Percentiles rank a stretch among this genome's conserved stretches.
Conservation (phyloP, 23 tunicate genomes). For the Ascidia mentula region DNA sequence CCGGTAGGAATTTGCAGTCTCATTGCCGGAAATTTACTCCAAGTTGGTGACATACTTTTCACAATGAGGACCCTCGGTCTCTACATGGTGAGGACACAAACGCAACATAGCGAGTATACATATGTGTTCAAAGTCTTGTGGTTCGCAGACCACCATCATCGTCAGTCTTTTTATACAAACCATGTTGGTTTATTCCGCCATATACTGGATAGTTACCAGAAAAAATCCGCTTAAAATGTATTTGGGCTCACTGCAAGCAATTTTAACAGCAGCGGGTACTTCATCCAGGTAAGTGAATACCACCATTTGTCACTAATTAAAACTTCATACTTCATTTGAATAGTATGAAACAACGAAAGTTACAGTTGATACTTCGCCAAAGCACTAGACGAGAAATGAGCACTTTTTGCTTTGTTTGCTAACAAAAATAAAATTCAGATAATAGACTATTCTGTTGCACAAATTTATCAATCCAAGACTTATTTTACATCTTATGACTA, state of each 20-base stretch:
- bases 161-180: slow-evolving; percentile 61
- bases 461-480: too few species aligned
- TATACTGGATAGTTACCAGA: slow-evolving; percentile 59
- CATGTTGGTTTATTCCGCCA: slow-evolving; percentile 50
- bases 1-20: neutral
- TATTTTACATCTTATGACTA: too few species aligned
- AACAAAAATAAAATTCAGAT: too few species aligned
- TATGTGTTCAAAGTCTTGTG: neutral
- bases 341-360: too few species aligned
- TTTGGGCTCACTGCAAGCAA: slow-evolving; percentile 43
- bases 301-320: neutral
- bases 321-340: too few species aligned
- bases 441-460: too few species aligned
- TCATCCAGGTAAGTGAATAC: slow-evolving; percentile 50
- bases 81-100: neutral
- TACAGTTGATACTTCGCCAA: too few species aligned
- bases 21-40: neutral
- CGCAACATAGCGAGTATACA: neutral
- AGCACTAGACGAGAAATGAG: too few species aligned
- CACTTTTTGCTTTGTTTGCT: too few species aligned
- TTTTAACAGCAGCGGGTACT: slow-evolving; percentile 82
- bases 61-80: neutral
- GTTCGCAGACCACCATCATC: slow-evolving; percentile 60
- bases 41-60: neutral
- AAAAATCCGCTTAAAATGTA: slow-evolving; percentile 73